Base-by-base conservation (phyloP, 2,888 invertebrate genomes). In the Papilio demoleus region DNA sequence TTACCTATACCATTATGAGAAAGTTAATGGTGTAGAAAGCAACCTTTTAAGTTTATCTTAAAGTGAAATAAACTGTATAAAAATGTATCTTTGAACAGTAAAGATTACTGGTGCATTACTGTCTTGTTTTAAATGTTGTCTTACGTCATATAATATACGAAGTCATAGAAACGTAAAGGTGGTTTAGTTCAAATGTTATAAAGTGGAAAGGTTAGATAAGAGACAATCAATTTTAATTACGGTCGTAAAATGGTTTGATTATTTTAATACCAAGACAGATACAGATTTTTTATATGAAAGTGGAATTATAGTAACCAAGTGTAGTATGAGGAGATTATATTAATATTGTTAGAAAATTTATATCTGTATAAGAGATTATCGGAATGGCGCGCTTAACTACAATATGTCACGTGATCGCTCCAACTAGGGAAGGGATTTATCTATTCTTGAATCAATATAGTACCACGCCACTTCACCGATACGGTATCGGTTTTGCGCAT, bases 191-290 rank as follows among this genome's bases (percentile, higher is more conserved):
- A 53, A 53, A 53, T 27, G 27, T n/a, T 27, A 27, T 53, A 53
- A 53, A 53, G 27, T 53, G 14, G 50, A 12, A 14, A 24, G n/a
- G 53, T 53, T 8, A 53, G 53, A 53, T 53, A 53, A 27, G 19
- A 50, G 24, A 24, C 24, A 53, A 53, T 53, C n/a, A 53, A 27
- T 53, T 53, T 53, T n/a, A 27, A n/a, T 53, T 27, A 27, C 24
- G 5, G 27, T 27, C 27, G 27, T 53, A 11, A 22, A 27, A 14
- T 27, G 27, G 53, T 53, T 27, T 27, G n/a, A 27, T 27, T 53
- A 11, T 53, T 14, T 14, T 24, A 24, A 14, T 12, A 47, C 0
- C 27, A 5, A 27, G 14, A 27, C n/a, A 27, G n/a, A 24, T n/a
- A 11, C 8, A 11, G n/a, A n/a, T n/a, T n/a, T n/a, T 38, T 38